Evolutionary conservation across 1,140 invertebrate genomes (phyloP).

Genomic region (Temnothorax nylanderi): DNA sequence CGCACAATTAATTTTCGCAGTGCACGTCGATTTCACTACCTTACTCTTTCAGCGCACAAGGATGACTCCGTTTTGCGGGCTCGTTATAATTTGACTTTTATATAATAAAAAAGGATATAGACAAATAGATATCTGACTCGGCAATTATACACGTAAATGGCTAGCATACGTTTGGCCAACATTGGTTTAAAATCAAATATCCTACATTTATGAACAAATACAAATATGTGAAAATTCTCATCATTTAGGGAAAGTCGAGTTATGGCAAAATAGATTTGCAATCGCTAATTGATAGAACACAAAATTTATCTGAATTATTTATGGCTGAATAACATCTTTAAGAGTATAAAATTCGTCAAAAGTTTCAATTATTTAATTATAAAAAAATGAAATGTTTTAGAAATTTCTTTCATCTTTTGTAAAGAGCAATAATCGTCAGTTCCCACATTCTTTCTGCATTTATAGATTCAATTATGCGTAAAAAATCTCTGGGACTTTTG

Average conservation of each 20-base stretch:
- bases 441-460: background rate
- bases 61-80: no score
- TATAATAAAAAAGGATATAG: no score
- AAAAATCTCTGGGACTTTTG: background rate
- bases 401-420: background rate
- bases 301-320: constrained; percentile 32
- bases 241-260: background rate
- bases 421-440: background rate
- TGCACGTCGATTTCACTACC: no score
- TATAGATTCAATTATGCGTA: background rate
- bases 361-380: background rate
- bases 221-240: background rate
- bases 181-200: no score
- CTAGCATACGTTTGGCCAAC: no score
- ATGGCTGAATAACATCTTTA: background rate
- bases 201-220: background rate
- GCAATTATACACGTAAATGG: no score
- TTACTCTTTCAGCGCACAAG: no score
- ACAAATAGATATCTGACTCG: no score
- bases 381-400: background rate
- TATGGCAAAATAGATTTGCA: background rate
- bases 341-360: background rate
- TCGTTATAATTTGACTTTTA: no score
- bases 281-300: background rate
- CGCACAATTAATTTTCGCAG: no score